Percentiles rank a stretch among this genome's conserved stretches.
phyloP scores from a whole-genome alignment of 2,888 invertebrate species.

The Philaethria dido region DNA sequence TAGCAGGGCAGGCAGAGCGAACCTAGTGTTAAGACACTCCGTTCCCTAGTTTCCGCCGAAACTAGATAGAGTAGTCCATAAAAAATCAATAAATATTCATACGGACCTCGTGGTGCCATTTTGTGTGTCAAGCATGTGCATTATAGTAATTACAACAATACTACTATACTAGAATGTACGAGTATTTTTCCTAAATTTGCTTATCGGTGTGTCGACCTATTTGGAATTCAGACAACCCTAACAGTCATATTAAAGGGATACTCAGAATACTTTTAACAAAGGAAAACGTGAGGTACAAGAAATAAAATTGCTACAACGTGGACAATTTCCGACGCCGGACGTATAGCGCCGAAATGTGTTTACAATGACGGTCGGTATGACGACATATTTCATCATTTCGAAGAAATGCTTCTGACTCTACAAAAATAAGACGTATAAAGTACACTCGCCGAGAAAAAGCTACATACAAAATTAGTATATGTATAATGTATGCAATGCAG shows the following conservation, averaged over 20 bases:
- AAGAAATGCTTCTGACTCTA: slow-evolving; percentile 69
- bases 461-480: not conserved
- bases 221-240: slow-evolving; percentile 27
- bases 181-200: not conserved
- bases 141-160: no score
- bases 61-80: no score
- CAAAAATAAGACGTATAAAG: slow-evolving; percentile 66
- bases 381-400: slow-evolving; percentile 79
- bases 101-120: no score
- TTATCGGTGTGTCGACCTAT: slow-evolving; percentile 5
- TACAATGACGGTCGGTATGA: slow-evolving; percentile 74
- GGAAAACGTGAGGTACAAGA: slow-evolving; percentile 55
- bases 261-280: slow-evolving; percentile 53
- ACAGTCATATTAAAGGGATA: slow-evolving; percentile 39
- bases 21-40: no score
- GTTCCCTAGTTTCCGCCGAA: no score
- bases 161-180: no score
- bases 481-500: not conserved
- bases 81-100: no score
- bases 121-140: no score
- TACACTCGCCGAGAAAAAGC: slow-evolving; percentile 51
- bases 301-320: slow-evolving; percentile 70
- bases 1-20: no score
- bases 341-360: slow-evolving; percentile 79
- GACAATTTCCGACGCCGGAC: slow-evolving; percentile 65